Base-by-base conservation (phyloP, 2,113 vertebrate genomes). In the Lycocorax pyrrhopterus region DNA sequence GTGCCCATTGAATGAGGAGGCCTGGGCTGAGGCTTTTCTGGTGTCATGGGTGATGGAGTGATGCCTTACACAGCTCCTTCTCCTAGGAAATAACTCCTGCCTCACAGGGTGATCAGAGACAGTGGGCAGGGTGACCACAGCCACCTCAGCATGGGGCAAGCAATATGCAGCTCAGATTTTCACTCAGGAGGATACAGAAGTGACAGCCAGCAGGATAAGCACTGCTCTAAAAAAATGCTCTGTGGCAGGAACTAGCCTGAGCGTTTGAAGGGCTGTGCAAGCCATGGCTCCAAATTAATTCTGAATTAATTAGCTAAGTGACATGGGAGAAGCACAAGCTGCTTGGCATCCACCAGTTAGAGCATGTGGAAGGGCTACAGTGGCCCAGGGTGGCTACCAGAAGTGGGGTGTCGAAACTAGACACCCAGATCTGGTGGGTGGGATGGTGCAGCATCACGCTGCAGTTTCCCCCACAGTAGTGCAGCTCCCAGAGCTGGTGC, bases 21-120 rank as follows among this genome's bases (percentile, higher is more conserved):
- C 16, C 46, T 15, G 49, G 44, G 43, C 7, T 47, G 19, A 2
- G 2, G 7, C n/a, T 81, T 27, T 66, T 39, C 19, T 33, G 19
- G 26, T 77, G 60, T 14, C 3, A 1, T 0, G 1, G n/a, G 13
- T 4, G 8, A 29, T 60, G 41, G 67, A 86, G 6, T 4, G 2
- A 37, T 67, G 27, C 16, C 5, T 76, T 41, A 74, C 29, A 32
- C 21, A 41, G 32, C 20, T 74, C 37, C 16, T 8, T 78, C 12
- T 87, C 49, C 35, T 78, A 72, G 33, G 52, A 84, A 33, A 0
- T 46, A 69, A 35, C 16, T 78, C 35, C 47, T 3, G 1, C 52
- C 47, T 89, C 46, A 37, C 11, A 51, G 33, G 3, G 4, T 56
- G n/a, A 7, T 44, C 51, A 67, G 76, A 55, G 15, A 44, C 0